Evolutionary conservation across 2,797 vertebrate species (phyloP).

Genomic region (Eurystomus glaucurus): DNA sequence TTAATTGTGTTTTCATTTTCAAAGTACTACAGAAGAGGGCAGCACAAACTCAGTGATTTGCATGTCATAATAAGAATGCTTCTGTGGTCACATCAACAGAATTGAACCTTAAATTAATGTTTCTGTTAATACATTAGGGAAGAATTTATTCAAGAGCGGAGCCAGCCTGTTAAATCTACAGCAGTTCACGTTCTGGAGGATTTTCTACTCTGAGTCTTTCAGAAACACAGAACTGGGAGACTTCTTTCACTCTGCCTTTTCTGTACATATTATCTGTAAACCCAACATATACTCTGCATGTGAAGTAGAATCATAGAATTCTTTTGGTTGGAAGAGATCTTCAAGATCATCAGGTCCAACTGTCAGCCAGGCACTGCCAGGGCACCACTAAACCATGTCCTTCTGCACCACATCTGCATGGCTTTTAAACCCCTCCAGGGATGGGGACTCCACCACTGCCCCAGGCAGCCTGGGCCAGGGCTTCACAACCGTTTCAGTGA

Average conservation of each 20-base stretch:
- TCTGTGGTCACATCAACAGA: background rate
- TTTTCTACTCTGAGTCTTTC: background rate
- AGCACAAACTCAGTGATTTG: conserved; percentile 15
- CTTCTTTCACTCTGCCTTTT: background rate
- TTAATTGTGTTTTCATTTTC: conserved; percentile 20
- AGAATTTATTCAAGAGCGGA: background rate
- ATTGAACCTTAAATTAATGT: background rate
- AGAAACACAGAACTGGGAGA: background rate
- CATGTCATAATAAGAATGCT: background rate
- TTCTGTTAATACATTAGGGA: background rate
- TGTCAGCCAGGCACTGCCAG: background rate
- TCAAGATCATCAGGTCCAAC: background rate
- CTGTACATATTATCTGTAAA: background rate
- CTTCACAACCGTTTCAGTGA: background rate
- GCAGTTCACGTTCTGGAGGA: background rate
- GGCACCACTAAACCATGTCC: background rate
- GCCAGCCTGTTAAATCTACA: background rate
- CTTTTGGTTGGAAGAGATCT: background rate
- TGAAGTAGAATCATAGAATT: background rate
- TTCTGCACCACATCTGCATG: background rate
- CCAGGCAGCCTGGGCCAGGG: background rate
- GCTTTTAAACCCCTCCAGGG: background rate
- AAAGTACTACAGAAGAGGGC: conserved; percentile 52
- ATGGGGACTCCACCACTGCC: background rate
- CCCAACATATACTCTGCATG: background rate